Evolutionary conservation across 2,113 vertebrate genomes (phyloP).

Genomic region (Dasyurus viverrinus): DNA sequence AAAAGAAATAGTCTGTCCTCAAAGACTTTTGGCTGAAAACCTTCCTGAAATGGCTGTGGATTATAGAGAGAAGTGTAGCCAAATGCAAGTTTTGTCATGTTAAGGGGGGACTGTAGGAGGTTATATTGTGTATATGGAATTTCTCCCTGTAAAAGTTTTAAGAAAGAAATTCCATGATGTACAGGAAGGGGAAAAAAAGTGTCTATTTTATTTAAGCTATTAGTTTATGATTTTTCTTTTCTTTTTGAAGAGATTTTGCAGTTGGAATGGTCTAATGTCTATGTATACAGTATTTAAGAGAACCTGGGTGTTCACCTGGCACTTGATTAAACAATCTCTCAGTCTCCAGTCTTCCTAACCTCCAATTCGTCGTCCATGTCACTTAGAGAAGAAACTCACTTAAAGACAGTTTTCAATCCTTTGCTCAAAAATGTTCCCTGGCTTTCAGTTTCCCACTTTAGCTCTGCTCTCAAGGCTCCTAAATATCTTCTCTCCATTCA

Average conservation of each 20-base stretch:
- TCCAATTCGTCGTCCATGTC: neutral
- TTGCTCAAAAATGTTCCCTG: neutral
- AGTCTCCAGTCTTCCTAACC: neutral
- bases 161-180: neutral
- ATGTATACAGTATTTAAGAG: neutral
- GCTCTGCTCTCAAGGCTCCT: neutral
- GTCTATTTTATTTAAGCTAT: neutral
- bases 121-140: neutral
- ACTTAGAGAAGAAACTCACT: neutral
- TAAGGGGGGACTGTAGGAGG: neutral
- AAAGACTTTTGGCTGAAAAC: neutral
- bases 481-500: neutral
- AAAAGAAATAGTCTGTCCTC: neutral
- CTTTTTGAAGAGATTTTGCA: neutral
- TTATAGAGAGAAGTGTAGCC: neutral
- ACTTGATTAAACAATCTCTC: neutral
- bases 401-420: neutral
- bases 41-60: slow-evolving; percentile 4
- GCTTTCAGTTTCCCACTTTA: neutral
- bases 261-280: neutral
- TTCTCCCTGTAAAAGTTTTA: neutral
- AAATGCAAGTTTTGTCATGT: neutral
- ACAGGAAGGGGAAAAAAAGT: neutral
- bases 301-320: neutral
- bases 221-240: neutral